phyloP scores from a whole-genome alignment of 2,888 invertebrate genomes.

The Patella depressa region DNA sequence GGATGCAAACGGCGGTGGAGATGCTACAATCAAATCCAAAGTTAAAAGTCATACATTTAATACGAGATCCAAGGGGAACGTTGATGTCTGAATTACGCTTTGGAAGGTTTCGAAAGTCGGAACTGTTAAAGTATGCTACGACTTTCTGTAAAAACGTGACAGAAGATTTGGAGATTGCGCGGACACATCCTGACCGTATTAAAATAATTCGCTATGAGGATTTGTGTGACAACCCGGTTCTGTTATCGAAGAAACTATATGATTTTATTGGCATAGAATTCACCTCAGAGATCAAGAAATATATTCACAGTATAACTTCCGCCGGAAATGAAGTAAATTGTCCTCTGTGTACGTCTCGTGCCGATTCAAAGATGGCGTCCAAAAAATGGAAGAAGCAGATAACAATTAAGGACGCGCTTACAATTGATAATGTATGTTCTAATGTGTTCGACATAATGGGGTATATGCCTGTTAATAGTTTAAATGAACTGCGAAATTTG shows the following conservation, averaged over 20 bases:
- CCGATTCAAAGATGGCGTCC: constrained; percentile 12
- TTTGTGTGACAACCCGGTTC: background rate
- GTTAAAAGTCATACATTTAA: constrained; percentile 18
- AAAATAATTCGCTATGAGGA: background rate
- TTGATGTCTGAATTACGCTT: background rate
- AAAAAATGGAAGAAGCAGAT: constrained; percentile 12
- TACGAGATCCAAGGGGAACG: constrained; percentile 20
- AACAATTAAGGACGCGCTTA: background rate
- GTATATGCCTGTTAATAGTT: background rate
- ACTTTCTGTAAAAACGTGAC: too few species aligned
- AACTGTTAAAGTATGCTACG: too few species aligned
- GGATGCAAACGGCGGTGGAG: background rate
- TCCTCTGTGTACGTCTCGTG: background rate
- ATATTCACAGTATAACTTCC: background rate
- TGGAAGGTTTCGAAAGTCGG: too few species aligned
- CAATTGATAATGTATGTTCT: constrained; percentile 10
- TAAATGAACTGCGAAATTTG: too few species aligned
- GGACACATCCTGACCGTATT: too few species aligned
- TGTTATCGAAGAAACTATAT: background rate
- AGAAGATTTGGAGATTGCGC: too few species aligned
- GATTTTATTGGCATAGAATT: background rate
- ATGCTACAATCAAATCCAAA: constrained; percentile 3
- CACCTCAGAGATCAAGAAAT: background rate
- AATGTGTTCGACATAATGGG: background rate
- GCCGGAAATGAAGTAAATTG: background rate